phyloP scores from a whole-genome alignment of 1,140 invertebrate genomes.

The Phenacoccus solenopsis region DNA sequence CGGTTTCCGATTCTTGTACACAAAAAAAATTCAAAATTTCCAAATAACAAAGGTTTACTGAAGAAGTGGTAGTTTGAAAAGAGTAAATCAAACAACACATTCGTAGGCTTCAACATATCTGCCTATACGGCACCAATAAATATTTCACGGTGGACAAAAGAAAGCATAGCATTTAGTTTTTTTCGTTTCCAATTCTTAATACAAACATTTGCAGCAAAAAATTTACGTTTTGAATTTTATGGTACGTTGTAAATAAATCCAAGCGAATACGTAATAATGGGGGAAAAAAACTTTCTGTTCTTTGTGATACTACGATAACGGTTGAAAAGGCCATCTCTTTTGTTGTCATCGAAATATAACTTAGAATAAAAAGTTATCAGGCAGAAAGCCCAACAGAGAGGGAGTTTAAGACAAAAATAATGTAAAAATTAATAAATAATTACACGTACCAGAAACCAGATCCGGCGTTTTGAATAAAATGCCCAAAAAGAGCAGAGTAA shows the following conservation, averaged over 20 bases:
- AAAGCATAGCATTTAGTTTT: not conserved
- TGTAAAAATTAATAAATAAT: conserved; percentile 22
- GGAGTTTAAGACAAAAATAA: conserved; percentile 15
- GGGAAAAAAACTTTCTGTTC: not conserved
- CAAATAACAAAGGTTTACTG: no score
- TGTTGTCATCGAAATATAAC: not conserved
- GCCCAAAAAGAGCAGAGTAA: not conserved
- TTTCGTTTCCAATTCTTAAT: not conserved
- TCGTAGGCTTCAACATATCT: not conserved
- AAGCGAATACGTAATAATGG: conserved; percentile 5
- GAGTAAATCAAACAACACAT: not conserved
- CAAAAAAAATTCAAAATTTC: not conserved
- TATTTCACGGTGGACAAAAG: not conserved
- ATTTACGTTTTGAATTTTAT: not conserved
- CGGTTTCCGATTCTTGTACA: no score
- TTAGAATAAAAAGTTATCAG: not conserved
- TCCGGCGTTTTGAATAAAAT: conserved; percentile 6
- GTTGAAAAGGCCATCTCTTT: not conserved
- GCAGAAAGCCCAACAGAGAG: not conserved
- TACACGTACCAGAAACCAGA: conserved; percentile 4
- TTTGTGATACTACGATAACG: not conserved
- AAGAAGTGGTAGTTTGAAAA: not conserved
- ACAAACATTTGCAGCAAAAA: not conserved
- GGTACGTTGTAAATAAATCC: conserved; percentile 19
- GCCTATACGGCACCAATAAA: not conserved